Base-by-base conservation (phyloP, 2,888 invertebrate species). In the Drosophila lutescens region DNA sequence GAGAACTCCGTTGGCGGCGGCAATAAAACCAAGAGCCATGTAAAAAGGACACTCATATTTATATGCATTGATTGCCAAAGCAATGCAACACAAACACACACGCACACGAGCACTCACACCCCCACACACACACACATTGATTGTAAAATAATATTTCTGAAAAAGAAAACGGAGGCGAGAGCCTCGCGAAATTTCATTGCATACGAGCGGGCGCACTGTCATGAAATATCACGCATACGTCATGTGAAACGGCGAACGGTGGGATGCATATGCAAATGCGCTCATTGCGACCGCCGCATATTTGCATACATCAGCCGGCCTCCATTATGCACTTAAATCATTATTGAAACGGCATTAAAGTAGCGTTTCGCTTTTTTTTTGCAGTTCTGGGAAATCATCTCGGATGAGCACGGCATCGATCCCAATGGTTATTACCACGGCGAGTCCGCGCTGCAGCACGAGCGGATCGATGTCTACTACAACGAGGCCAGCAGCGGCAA, bases 391-490 rank as follows among this genome's bases (percentile, higher is more conserved):
- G 96, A 96, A 93, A 94, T 96, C 36, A 96, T 96, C 85, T 96
- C 96, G 0, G 96, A 96, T 82, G 96, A 96, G 87, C 96, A 96
- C 90, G 96, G 96, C 40, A 94, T 97, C 60, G 95, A 95, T 89
- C 94, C 95, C 7, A 94, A 93, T 38, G 96, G 96, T n/a, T 91
- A 93, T 38, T 96, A 96, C 91, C 93, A 93, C 32, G 96, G 96
- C 0, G 95, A 95, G 88, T 95, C 94, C 68, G 94, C 95, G 65
- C 92, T 96, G 74, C 97, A 97, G 90, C 91, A 94, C 76, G 96
- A 97, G 90, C 93, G 97, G 59, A 95, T 97, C 85, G 95, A 95
- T 79, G 97, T 97, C 7, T 97, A 97, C 92, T 97, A 96, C 93
- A 96, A 94, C 90, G 96, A 96, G 89, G 96, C 96, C 0, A 93